Conservation (phyloP, 1,140 invertebrate genomes). For the Pentalonia nigronervosa region DNA sequence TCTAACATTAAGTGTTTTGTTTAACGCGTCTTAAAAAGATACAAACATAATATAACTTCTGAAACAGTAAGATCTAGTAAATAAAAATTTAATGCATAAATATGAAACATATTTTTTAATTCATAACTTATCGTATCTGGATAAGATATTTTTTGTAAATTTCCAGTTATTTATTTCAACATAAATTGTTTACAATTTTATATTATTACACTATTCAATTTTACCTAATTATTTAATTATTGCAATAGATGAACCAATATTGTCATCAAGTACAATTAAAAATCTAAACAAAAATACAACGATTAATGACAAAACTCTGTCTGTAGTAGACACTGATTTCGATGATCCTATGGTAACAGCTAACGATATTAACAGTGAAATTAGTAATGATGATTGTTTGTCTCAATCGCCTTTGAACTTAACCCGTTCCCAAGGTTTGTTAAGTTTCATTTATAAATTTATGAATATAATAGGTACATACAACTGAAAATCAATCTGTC, state of each 20-base stretch:
- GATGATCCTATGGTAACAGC: neutral
- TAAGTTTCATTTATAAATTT: neutral
- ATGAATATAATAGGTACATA: neutral
- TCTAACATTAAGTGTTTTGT: neutral
- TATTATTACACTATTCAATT: neutral
- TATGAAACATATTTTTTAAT: neutral
- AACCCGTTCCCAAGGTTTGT: constrained; percentile 43
- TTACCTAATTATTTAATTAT: neutral
- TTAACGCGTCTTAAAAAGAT: neutral
- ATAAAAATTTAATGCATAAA: neutral
- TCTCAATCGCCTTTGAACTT: constrained; percentile 47
- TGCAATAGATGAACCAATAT: neutral
- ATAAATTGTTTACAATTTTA: neutral
- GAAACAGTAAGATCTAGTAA: neutral
- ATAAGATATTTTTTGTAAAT: neutral
- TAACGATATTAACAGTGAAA: constrained; percentile 12
- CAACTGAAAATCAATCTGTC: neutral
- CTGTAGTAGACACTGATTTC: neutral
- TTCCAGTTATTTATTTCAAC: neutral
- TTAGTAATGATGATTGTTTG: constrained; percentile 38
- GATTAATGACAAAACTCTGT: neutral
- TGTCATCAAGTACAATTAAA: neutral
- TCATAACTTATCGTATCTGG: neutral
- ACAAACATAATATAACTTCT: no score
- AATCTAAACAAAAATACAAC: neutral